A percentile compares a stretch with the other conserved stretches of the same genome.
Conservation (phyloP, 1,140 invertebrate species). For the Pseudoatta argentina region DNA sequence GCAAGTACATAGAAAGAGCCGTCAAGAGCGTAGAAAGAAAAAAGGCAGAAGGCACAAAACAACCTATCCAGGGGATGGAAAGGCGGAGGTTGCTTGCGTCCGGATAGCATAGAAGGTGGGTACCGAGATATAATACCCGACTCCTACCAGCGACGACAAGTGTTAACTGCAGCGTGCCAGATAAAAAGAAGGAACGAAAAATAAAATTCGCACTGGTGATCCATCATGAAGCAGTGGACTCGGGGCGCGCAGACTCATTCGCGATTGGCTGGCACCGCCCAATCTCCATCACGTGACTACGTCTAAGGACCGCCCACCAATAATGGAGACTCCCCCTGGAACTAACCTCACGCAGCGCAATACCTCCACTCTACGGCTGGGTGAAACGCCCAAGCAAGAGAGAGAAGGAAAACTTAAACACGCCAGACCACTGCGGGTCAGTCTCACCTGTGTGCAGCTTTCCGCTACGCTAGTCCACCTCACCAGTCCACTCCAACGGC, state of each 20-base stretch:
- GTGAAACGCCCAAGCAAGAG: slow-evolving; percentile 41
- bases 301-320: slow-evolving; percentile 64
- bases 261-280: slow-evolving; percentile 83
- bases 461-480: slow-evolving; percentile 73
- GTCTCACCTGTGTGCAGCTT: slow-evolving; percentile 82
- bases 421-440: slow-evolving; percentile 74
- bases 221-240: slow-evolving; percentile 84
- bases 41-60: slow-evolving; percentile 59
- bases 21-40: slow-evolving; percentile 46
- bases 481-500: slow-evolving; percentile 79
- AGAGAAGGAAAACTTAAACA: slow-evolving; percentile 65
- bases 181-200: slow-evolving; percentile 85
- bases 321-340: slow-evolving; percentile 60
- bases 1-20: slow-evolving; percentile 74
- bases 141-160: slow-evolving; percentile 81
- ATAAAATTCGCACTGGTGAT: slow-evolving; percentile 84
- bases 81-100: slow-evolving; percentile 47
- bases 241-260: slow-evolving; percentile 73
- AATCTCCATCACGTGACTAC: slow-evolving; percentile 79
- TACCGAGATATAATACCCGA: slow-evolving; percentile 77
- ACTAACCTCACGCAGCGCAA: slow-evolving; percentile 62
- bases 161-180: slow-evolving; percentile 86
- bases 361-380: slow-evolving; percentile 45
- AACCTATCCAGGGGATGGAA: slow-evolving; percentile 54
- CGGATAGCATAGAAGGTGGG: slow-evolving; percentile 71